Percentiles rank a stretch among this genome's conserved stretches.
These are phyloP conservation scores for Diadumene lineata DNA, from an alignment of 92 coral and sea anemone species.

Conservation along the genomic window DNA sequence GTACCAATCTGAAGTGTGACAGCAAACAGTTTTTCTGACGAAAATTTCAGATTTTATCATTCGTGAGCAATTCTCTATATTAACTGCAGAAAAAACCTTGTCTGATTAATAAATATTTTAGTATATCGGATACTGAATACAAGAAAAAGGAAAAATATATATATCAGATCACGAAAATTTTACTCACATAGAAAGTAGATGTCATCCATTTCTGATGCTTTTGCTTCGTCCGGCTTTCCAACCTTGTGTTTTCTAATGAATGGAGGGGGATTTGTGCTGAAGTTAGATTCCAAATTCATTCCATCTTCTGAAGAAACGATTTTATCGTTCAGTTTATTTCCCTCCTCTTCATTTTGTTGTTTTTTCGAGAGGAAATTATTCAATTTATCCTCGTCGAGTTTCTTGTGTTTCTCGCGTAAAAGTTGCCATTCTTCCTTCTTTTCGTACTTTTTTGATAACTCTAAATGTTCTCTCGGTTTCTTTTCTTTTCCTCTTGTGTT, in stretches of 20 bases:
- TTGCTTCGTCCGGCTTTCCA: conserved; percentile 36
- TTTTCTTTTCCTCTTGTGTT: background rate
- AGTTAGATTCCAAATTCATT: conserved; percentile 22
- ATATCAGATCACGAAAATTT: background rate
- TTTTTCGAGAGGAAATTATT: conserved; percentile 24
- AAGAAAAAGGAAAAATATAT: background rate
- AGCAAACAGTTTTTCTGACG: background rate
- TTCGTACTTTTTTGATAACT: background rate
- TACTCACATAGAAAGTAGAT: conserved; percentile 72
- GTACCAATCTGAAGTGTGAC: background rate
- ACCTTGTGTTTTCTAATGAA: conserved; percentile 48
- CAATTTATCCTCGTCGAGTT: conserved; percentile 20
- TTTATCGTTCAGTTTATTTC: conserved; percentile 3
- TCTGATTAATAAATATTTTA: background rate
- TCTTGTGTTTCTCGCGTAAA: background rate
- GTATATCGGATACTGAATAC: background rate
- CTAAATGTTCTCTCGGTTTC: background rate
- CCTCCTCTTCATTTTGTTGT: conserved; percentile 8
- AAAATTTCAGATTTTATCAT: background rate
- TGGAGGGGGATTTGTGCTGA: conserved; percentile 53
- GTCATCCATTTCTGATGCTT: conserved; percentile 62
- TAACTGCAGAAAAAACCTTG: background rate
- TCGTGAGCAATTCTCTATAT: background rate
- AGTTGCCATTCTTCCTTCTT: conserved; percentile 1
- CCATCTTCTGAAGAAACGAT: background rate